Base-by-base conservation (phyloP, 2,888 invertebrate genomes). In the Hypomecis atomaria region DNA sequence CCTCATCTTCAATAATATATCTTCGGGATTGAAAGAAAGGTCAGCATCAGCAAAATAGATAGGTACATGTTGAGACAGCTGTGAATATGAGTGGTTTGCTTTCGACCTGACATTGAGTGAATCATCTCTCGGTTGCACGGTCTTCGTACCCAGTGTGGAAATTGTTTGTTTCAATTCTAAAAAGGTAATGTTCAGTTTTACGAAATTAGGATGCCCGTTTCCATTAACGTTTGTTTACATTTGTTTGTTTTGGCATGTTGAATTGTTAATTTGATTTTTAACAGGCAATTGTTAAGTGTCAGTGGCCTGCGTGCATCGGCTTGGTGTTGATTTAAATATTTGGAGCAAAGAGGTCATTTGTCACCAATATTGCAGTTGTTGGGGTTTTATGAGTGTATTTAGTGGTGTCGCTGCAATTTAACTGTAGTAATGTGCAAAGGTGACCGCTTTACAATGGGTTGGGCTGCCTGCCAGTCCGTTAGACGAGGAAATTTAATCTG, bases 21-120 rank as follows among this genome's bases (percentile, higher is more conserved):
- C 59, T 65, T 66, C 44, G 42, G 58, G 65, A 70, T 71, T 63
- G 68, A 72, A 65, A 69, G 65, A 72, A 73, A 73, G 72, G 72
- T 71, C 72, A 68, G 49, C 43, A n/a, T 56, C 50, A 47, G 42
- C 60, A 44, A 65, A 67, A 69, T 69, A 67, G 42, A 61, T 56
- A 67, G 42, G 59, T 56, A 50, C 40, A 53, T 10, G 49, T 38
- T 3, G 6, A 47, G 42, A 48, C 40, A 7, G 34, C 13, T 48
- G 54, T 43, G 44, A 13, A 45, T 45, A 13, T 58, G n/a, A n/a
- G 42, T 40, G 40, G 52, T 56, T 23, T 5, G 23, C 55, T 40
- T 47, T 50, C 57, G 11, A 40, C 34, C 49, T 59, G 63, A 60
- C 65, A 61, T 68, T 66, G 70, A 33, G 53, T 71, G 71, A 71